Conservation (phyloP, 1,140 invertebrate species). For the Ganaspis sp. region DNA sequence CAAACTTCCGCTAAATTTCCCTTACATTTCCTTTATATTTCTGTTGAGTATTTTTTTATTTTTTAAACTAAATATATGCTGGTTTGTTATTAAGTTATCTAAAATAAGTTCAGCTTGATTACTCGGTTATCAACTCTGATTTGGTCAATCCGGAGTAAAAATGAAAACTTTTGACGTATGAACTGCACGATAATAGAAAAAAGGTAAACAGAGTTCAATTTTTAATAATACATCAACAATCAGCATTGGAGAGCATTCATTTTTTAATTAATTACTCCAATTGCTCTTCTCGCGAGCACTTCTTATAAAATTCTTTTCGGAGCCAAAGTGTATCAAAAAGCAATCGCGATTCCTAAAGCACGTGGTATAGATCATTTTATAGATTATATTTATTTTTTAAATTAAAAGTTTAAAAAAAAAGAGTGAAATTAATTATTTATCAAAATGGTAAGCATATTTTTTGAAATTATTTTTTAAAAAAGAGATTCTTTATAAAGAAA, state of each 20-base stretch:
- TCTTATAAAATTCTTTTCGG: not conserved
- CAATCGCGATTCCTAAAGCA: not conserved
- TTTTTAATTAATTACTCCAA: not conserved
- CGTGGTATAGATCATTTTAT: not conserved
- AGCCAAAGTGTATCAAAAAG: not conserved
- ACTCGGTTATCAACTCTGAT: slow-evolving; percentile 1
- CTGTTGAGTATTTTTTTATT: not conserved
- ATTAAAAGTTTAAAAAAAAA: no score
- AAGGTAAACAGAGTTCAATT: slow-evolving; percentile 3
- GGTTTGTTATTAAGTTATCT: not conserved
- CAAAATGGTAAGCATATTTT: slow-evolving; percentile 1
- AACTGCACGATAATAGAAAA: not conserved
- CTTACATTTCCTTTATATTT: not conserved
- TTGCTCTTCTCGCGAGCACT: not conserved
- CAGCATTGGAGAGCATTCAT: not conserved
- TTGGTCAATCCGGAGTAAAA: not conserved
- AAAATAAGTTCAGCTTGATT: not conserved
- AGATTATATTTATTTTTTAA: no score
- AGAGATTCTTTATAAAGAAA: no score
- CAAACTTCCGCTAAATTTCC: not conserved
- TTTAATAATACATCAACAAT: not conserved
- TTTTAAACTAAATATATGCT: not conserved
- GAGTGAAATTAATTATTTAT: not conserved
- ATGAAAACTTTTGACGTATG: not conserved
- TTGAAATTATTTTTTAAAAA: no score